Percentiles rank a stretch among this genome's conserved stretches.
Conservation (phyloP, 2,888 invertebrate species). For the Pycnomerus fuliginosus region DNA sequence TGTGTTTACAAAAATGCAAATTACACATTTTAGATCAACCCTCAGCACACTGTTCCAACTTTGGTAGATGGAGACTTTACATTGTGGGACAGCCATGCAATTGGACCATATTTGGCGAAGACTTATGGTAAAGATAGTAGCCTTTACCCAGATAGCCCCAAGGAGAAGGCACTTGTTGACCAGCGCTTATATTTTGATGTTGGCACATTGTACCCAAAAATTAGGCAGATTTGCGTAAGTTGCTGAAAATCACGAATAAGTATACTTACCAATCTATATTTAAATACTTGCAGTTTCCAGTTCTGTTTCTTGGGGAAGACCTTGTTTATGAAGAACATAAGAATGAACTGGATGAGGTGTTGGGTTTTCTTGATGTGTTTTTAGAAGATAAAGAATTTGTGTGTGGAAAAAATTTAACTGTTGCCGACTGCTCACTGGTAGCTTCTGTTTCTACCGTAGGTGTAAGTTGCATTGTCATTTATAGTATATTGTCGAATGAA, state of each 20-base stretch:
- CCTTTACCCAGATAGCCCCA: conserved; percentile 62
- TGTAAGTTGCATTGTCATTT: no score
- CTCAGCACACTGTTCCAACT: conserved; percentile 68
- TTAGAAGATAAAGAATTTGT: conserved; percentile 61
- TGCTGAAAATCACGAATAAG: neutral
- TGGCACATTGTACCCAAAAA: conserved; percentile 62
- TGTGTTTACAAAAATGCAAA: no score
- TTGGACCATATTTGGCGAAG: conserved; percentile 62
- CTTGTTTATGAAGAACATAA: conserved; percentile 58
- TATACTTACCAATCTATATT: conserved; percentile 3
- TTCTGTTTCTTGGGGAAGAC: conserved; percentile 60
- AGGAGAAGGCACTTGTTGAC: conserved; percentile 60
- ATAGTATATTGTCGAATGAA: no score
- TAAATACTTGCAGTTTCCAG: conserved; percentile 56
- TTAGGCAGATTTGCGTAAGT: conserved; percentile 63
- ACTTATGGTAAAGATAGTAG: conserved; percentile 61
- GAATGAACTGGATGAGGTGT: conserved; percentile 58
- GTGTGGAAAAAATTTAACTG: conserved; percentile 61
- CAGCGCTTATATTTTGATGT: conserved; percentile 65
- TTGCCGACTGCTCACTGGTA: conserved; percentile 64
- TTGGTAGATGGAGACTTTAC: conserved; percentile 66
- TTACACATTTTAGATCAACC: conserved; percentile 65
- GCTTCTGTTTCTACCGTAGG: conserved; percentile 59
- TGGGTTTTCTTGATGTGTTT: conserved; percentile 62
- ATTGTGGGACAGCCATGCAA: conserved; percentile 69